Conservation (phyloP, 2,797 vertebrate genomes). For the Mallotus villosus region DNA sequence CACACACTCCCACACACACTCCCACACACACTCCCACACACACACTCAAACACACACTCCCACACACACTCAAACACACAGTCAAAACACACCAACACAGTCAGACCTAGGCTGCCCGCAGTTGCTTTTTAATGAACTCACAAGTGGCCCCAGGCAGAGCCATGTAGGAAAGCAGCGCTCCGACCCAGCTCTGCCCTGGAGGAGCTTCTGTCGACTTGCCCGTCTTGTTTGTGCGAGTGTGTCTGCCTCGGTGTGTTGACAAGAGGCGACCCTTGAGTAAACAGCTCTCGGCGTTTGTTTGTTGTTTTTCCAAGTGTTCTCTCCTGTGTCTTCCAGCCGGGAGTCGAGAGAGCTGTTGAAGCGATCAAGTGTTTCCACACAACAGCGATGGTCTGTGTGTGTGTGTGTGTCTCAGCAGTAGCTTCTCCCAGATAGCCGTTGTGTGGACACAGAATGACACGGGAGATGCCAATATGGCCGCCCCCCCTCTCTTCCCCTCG, state of each 20-base stretch:
- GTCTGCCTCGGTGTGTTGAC: slow-evolving; percentile 23
- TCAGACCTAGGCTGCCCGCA: slow-evolving; percentile 31
- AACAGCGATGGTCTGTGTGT: too few relatives aligned
- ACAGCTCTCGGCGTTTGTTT: not conserved
- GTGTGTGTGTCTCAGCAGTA: too few relatives aligned
- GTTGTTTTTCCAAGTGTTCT: too few relatives aligned
- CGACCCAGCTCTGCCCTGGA: not conserved
- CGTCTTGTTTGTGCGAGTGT: slow-evolving; percentile 10
- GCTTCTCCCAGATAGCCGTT: too few relatives aligned
- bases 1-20: slow-evolving; percentile 55
- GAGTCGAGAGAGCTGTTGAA: not conserved
- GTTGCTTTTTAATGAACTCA: slow-evolving; percentile 54
- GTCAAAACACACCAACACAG: too few relatives aligned
- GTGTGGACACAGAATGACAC: too few relatives aligned
- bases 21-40: too few relatives aligned
- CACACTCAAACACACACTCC: too few relatives aligned
- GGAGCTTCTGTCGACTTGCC: not conserved
- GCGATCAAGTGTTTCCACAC: not conserved
- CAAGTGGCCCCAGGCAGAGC: slow-evolving; percentile 21
- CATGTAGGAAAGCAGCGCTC: too few relatives aligned
- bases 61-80: slow-evolving; percentile 53
- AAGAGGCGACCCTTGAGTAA: slow-evolving; percentile 16
- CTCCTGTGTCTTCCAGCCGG: not conserved
- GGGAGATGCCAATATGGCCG: too few relatives aligned
- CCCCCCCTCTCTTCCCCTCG: too few relatives aligned